Base-by-base conservation (phyloP, 2,113 vertebrate genomes). In the Ursus arctos region DNA sequence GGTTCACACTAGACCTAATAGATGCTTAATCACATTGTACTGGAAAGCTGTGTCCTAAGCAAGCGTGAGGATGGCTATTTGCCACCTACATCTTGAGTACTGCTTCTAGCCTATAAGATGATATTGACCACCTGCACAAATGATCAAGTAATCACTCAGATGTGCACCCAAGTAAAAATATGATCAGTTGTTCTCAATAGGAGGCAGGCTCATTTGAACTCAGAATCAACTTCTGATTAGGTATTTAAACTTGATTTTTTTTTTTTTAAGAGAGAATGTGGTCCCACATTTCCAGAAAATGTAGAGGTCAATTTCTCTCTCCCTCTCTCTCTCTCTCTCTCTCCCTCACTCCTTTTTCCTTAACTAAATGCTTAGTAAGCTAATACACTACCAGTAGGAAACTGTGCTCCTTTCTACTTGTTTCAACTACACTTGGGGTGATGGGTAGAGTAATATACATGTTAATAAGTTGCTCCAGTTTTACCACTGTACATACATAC, bases 401-500 rank as follows among this genome's bases (percentile, higher is more conserved):
- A 43, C 63, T 69, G 59, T 33, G 77, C 51, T 95, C 74, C 92
- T 84, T 94, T 63, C 63, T 92, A 80, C 61, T 77, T 59, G 63
- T 57, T 91, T 93, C 88, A 55, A 1, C 95, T 92, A 96, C 51
- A 59, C 65, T 61, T 82, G 82, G 81, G 81, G 81, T 9, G 49
- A 22, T 36, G 55, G 65, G 53, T 79, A 79, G 77, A 85, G 53
- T 69, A 61, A 85, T 18, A 31, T 31, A 74, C 81, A 91, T 7
- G 4, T 18, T 43, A 36, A n/a, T 57, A 76, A 33, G 51, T 36
- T 88, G 80, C 88, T 57, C 55, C 88, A 76, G 71, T 84, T 94
- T 93, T 71, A 91, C 81, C 88, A n/a, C 63, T 59, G 94, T 47
- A 96, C 69, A 31, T 15, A 95, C 80, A 63, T 2, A 96, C 55